These are phyloP conservation scores for Melanostigma gelatinosum DNA, from an alignment of 2,113 vertebrate genomes.

Conservation along the genomic window DNA sequence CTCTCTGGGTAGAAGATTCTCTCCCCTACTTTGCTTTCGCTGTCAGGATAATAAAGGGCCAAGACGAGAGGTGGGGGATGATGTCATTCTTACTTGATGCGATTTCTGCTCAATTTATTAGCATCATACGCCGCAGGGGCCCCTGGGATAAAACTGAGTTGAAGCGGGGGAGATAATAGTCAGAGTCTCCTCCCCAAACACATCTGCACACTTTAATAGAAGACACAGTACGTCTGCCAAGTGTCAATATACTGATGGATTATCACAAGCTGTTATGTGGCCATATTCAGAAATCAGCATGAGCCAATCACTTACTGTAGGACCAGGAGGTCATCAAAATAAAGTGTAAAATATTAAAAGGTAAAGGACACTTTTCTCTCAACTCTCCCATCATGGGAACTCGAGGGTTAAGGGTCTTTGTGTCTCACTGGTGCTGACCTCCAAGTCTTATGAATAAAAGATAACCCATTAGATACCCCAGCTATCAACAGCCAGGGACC, in stretches of 20 bases:
- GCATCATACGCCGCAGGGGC: constrained; percentile 54
- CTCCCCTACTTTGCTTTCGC: constrained; percentile 27
- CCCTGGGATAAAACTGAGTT: constrained; percentile 56
- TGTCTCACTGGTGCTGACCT: constrained; percentile 43
- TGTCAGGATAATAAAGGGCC: constrained; percentile 13
- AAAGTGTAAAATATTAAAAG: background rate
- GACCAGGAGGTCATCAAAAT: background rate
- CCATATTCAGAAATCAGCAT: constrained; percentile 8
- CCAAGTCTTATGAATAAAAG: constrained; percentile 67
- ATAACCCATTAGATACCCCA: constrained; percentile 55
- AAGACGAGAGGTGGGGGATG: constrained; percentile 48
- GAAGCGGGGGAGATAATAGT: constrained; percentile 32
- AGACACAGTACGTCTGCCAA: constrained; percentile 1
- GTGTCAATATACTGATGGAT: constrained; percentile 21
- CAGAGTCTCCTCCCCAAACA: constrained; percentile 21
- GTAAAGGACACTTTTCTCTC: background rate
- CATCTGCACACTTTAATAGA: constrained; percentile 33
- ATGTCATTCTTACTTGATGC: constrained; percentile 74
- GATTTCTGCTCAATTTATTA: constrained; percentile 74
- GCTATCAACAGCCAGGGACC: constrained; percentile 39
- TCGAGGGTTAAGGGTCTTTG: constrained; percentile 13
- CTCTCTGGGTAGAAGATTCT: constrained; percentile 49
- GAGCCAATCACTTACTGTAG: constrained; percentile 15
- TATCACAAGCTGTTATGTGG: background rate
- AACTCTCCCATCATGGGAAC: background rate